Evolutionary conservation across 2,888 invertebrate species (phyloP).

Genomic region (Romanomermis culicivorax): DNA sequence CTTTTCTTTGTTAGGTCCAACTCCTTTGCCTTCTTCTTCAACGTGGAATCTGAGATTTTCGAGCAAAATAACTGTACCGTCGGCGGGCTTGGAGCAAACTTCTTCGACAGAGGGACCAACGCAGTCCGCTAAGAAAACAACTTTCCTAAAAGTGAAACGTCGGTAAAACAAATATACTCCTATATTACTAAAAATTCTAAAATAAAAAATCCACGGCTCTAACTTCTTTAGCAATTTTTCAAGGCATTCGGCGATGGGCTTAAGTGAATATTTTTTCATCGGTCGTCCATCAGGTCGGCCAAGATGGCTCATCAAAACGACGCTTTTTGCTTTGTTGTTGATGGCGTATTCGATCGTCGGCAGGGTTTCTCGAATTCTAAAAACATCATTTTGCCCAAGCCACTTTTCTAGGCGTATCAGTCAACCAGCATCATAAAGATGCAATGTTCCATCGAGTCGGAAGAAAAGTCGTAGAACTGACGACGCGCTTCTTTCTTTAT

Average conservation of each 20-base stretch:
- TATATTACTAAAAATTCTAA: too few species aligned
- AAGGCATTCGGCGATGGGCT: slow-evolving; percentile 75
- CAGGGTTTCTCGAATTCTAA: slow-evolving; percentile 71
- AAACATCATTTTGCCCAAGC: too few species aligned
- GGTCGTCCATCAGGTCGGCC: slow-evolving; percentile 82
- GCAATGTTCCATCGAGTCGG: too few species aligned
- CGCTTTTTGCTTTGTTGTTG: slow-evolving; percentile 73
- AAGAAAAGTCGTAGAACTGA: too few species aligned
- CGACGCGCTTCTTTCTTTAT: too few species aligned
- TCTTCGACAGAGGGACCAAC: slow-evolving; percentile 72
- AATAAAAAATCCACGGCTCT: not conserved
- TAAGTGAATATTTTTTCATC: slow-evolving; percentile 66
- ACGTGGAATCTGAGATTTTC: slow-evolving; percentile 89
- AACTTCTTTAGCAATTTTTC: slow-evolving; percentile 43
- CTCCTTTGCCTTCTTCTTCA: slow-evolving; percentile 94
- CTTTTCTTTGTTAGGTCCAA: slow-evolving; percentile 67
- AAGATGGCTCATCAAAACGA: slow-evolving; percentile 90
- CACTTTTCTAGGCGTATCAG: too few species aligned
- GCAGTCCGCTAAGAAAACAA: slow-evolving; percentile 56
- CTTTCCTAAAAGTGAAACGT: slow-evolving; percentile 26
- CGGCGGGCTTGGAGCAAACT: slow-evolving; percentile 62
- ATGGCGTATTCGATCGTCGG: slow-evolving; percentile 79
- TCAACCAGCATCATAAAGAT: too few species aligned
- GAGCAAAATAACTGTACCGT: slow-evolving; percentile 68
- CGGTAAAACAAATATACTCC: slow-evolving; percentile 1